Evolutionary conservation across 2,113 vertebrate species (phyloP), one percentile per base, ranked within the genome.

Genomic region (Orcinus orca): DNA sequence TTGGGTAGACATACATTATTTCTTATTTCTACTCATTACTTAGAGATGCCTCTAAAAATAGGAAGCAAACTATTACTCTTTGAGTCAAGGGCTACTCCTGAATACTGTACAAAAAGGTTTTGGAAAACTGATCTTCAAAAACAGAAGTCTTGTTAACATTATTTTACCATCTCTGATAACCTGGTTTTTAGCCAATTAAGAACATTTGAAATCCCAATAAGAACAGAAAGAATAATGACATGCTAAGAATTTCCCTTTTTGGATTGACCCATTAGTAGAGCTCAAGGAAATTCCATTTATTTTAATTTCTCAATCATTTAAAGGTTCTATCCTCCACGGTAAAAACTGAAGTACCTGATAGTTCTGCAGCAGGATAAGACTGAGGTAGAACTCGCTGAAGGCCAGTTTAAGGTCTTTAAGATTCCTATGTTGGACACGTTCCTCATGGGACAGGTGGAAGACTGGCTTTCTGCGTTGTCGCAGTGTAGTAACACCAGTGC

Each of bases 381-480:
- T 99, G 99, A 99, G 99, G 99, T 99, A 99, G 99, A 99, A 99
- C 99, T 99, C 99, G 65, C 99, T 99, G 99, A 99, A 99, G 99
- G 99, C 99, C 98, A 99, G 96, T 99, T 99, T 99, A 98, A 99
- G 99, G 98, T 99, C 99, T 99, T 99, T 98, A 98, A 99, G 99
- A 97, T 99, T 99, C 98, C 99, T 99, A 85, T 99, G 99, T 89
- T 99, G 99, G 97, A 99, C 99, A 74, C 99, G 99, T 97, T 99
- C 99, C 97, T 99, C 99, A 9, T 99, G 99, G 83, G 99, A 99
- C 97, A 99, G 99, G 97, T 99, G 99, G 98, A 99, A 99, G 98
- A 99, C 99, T 0, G 99, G 99, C 98, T 99, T 99, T 97, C 99
- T 99, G 96, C 99, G 99, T 58, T 99, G 99, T 47, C 98, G 99